Evolutionary conservation across 2,888 invertebrate genomes (phyloP), one percentile per base, ranked within the genome.

Genomic region (Platypus cylindrus): DNA sequence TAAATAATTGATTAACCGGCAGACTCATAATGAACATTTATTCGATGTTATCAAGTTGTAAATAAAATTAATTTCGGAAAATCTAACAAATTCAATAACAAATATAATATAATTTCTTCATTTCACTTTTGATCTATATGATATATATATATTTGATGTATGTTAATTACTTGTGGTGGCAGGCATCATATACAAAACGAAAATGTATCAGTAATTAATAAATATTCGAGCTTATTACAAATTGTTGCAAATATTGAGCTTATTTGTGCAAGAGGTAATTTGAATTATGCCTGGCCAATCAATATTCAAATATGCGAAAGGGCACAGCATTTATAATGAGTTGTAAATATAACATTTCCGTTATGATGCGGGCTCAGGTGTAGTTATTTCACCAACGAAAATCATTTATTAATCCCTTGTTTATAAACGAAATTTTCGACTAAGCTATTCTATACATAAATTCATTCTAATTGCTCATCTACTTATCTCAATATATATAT

Each of bases 121-220:
- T n/a, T n/a, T n/a, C n/a, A n/a, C n/a, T n/a, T n/a, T n/a, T n/a
- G n/a, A n/a, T n/a, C n/a, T n/a, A n/a, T n/a, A n/a, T n/a, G n/a
- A n/a, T n/a, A n/a, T n/a, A n/a, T n/a, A n/a, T n/a, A n/a, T n/a
- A n/a, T n/a, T n/a, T 27, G 12, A 27, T 12, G 27, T 13, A 14
- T 27, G 4, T 14, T 15, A 27, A 9, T 27, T 14, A n/a, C n/a
- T n/a, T n/a, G n/a, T n/a, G n/a, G 8, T 12, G 25, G 16, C 33
- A 36, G 36, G 30, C 33, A 32, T 32, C 27, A 18, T 29, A 28
- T 33, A 16, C 18, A 33, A 12, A 15, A 32, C 17, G 30, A 32
- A 41, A 37, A 35, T 37, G 37, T 36, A 38, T 41, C 33, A 22
- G 41, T 38, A 36, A 41, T 41, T 38, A 41, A 41, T 41, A 41